Percentiles rank a stretch among this genome's conserved stretches.
Conservation (phyloP, 2,113 vertebrate genomes). For the Suricata suricatta region DNA sequence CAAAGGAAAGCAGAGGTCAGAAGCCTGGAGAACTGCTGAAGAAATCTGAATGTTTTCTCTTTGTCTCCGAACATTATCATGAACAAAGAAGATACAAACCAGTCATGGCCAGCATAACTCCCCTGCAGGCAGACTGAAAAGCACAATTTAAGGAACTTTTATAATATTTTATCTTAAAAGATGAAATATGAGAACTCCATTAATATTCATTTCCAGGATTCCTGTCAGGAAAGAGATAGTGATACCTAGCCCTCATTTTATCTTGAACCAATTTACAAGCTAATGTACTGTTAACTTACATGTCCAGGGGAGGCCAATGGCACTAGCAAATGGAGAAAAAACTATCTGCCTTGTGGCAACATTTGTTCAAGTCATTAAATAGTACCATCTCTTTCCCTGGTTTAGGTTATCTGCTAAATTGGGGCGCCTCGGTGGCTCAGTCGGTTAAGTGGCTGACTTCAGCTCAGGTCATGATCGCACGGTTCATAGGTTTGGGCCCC, state of each 20-base stretch:
- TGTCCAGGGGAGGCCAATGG: neutral
- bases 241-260: neutral
- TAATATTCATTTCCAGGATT: neutral
- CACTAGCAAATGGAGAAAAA: neutral
- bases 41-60: slow-evolving; percentile 86
- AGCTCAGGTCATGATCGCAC: too few relatives aligned
- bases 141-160: slow-evolving; percentile 88
- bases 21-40: slow-evolving; percentile 89
- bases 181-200: neutral
- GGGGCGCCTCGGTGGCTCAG: too few relatives aligned
- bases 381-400: neutral
- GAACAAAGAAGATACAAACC: slow-evolving; percentile 94
- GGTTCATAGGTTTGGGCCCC: too few relatives aligned
- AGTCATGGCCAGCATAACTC: slow-evolving; percentile 89
- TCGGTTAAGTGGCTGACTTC: too few relatives aligned
- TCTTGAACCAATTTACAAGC: neutral
- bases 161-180: neutral
- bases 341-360: neutral
- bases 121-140: slow-evolving; percentile 86
- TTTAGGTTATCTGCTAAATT: neutral
- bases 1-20: slow-evolving; percentile 94
- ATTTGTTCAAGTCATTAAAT: neutral
- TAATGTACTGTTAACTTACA: neutral
- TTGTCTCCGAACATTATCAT: slow-evolving; percentile 91
- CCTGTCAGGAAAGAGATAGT: neutral